phyloP scores from a whole-genome alignment of 2,888 invertebrate species.

The Rhagonycha lutea region DNA sequence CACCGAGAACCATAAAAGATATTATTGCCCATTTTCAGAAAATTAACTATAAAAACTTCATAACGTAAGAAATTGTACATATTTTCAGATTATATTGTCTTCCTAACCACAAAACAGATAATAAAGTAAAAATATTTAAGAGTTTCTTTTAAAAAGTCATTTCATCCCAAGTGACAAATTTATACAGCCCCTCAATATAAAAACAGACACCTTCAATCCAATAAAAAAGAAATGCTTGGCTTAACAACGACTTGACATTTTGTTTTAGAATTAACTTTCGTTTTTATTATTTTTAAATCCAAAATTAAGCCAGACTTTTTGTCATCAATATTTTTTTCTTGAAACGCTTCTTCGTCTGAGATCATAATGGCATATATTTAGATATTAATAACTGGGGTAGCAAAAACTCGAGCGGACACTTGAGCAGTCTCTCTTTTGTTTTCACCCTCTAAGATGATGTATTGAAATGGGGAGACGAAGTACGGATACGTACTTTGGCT shows the following conservation, averaged over 20 bases:
- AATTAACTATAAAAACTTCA: slow-evolving; percentile 41
- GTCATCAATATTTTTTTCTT: slow-evolving; percentile 1
- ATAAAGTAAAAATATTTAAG: slow-evolving; percentile 32
- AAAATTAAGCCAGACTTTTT: neutral
- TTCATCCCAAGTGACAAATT: slow-evolving; percentile 27
- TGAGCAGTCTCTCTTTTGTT: slow-evolving; percentile 39
- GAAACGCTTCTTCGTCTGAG: slow-evolving; percentile 10
- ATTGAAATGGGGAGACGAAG: slow-evolving; percentile 31
- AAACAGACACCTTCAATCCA: slow-evolving; percentile 36
- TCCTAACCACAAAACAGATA: slow-evolving; percentile 35
- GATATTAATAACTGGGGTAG: slow-evolving; percentile 36
- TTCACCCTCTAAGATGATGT: slow-evolving; percentile 37
- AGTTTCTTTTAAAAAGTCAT: slow-evolving; percentile 41
- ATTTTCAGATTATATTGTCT: slow-evolving; percentile 22
- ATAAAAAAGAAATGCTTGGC: slow-evolving; percentile 35
- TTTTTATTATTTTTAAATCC: neutral
- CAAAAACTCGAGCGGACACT: slow-evolving; percentile 31
- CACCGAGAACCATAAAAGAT: neutral
- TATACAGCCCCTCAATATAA: slow-evolving; percentile 34
- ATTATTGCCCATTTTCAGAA: slow-evolving; percentile 10
- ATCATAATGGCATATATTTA: slow-evolving; percentile 36
- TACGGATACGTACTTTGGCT: slow-evolving; percentile 24
- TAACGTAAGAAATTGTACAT: slow-evolving; percentile 33
- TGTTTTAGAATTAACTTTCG: slow-evolving; percentile 10
- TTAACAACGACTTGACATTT: slow-evolving; percentile 26